phyloP scores from a whole-genome alignment of 2,113 vertebrate species.

The Oenanthe oenanthe region DNA sequence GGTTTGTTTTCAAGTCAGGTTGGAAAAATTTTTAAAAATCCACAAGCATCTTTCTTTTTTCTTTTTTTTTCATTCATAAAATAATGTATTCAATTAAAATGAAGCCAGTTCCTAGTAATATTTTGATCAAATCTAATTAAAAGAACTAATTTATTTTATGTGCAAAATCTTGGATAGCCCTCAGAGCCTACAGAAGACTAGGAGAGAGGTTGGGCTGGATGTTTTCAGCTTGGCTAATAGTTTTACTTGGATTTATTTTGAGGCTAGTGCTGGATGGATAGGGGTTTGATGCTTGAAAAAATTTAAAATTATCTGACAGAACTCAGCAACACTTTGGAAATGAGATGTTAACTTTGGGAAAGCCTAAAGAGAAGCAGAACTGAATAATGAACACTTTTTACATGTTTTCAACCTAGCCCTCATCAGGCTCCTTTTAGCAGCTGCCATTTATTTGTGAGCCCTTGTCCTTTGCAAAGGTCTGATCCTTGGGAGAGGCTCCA shows the following conservation, averaged over 20 bases:
- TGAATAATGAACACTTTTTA: not conserved
- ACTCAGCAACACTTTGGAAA: not conserved
- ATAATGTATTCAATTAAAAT: not conserved
- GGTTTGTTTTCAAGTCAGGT: not conserved
- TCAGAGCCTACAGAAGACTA: not conserved
- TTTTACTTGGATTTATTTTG: not conserved
- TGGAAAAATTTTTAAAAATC: not conserved
- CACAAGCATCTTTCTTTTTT: rapidly evolving
- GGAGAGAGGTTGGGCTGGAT: not conserved
- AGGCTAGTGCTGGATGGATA: not conserved
- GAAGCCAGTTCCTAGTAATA: not conserved
- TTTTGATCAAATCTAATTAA: not conserved
- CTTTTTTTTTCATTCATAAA: not conserved
- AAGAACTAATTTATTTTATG: not conserved
- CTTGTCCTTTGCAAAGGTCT: not conserved
- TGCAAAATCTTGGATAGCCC: not conserved
- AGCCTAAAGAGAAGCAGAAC: not conserved
- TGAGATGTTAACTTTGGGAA: not conserved
- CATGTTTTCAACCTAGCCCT: not conserved
- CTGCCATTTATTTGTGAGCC: not conserved
- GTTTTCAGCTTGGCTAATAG: not conserved
- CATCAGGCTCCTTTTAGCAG: not conserved
- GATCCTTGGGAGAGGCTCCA: not conserved
- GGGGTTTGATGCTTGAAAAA: not conserved
- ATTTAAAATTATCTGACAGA: not conserved